Base-by-base conservation (phyloP, 1,140 invertebrate genomes). In the Helicoverpa armigera region DNA sequence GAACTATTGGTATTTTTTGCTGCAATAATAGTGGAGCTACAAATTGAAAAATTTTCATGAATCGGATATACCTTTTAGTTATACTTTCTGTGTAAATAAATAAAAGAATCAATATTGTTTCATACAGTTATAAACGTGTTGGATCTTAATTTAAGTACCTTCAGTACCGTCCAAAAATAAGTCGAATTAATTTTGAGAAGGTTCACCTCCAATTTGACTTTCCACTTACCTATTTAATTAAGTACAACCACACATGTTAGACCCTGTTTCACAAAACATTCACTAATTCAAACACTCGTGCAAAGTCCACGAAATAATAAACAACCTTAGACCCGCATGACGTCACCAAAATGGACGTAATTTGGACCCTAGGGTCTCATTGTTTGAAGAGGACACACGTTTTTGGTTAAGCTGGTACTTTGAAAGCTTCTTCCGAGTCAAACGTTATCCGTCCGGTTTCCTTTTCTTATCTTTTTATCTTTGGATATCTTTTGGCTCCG, bases 391-490 rank as follows among this genome's bases (percentile, higher is more conserved):
- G 72, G 72, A 58, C 54, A 31, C 54, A 12, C 54, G 54, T 58
- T 74, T 74, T 74, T 60, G 31, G 14, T 18, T 54, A 72, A 72
- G 69, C 50, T 23, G 50, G 56, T 51, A 29, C 31, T 48, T 63
- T 76, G 60, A 76, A 76, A 76, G 74, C 10, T 56, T 7, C 72
- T 75, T 75, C 54, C 60, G 48, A 43, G 48, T 43, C 63, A 56
- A 67, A 48, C 51, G 23, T 69, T 69, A 79, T 79, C 76, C 63
- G 51, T 67, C 50, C 63, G 14, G 61, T 79, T 79, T 53, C 60
- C 51, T 67, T 69, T 53, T 43, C 35, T 43, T 7, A 43, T 43
- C 35, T 43, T 43, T 50, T 35, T 79, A 56, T 69, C 76, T 69
- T 54, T 67, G 72, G 58, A 65, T 63, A 65, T 51, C 23, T 75